A percentile compares a stretch with the other conserved stretches of the same genome.
Conservation (phyloP, 2,113 vertebrate species). For the Jacana jacana region DNA sequence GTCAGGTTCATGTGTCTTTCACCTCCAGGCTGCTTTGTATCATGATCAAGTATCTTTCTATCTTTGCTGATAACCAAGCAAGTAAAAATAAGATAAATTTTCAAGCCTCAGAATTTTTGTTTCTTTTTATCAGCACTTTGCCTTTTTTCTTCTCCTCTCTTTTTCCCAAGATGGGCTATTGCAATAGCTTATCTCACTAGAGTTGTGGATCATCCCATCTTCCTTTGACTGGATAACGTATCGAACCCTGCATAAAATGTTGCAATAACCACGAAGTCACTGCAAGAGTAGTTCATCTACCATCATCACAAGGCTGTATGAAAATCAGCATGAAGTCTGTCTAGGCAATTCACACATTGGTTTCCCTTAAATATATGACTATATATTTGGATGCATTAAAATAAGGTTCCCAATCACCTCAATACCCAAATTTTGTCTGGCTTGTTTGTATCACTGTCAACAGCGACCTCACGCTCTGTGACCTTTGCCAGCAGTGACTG, state of each 20-base stretch:
- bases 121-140: background rate
- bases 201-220: background rate
- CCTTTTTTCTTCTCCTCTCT: too few relatives aligned
- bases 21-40: background rate
- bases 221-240: background rate
- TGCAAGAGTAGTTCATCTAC: background rate
- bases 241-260: background rate
- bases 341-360: background rate
- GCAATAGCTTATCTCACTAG: background rate
- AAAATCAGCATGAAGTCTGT: background rate
- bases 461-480: background rate
- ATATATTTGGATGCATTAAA: accelerated
- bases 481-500: background rate
- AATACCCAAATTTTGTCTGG: background rate
- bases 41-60: background rate
- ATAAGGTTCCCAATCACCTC: accelerated
- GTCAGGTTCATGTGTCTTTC: accelerated
- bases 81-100: background rate
- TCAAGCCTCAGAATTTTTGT: background rate
- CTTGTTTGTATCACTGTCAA: background rate
- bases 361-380: background rate
- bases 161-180: background rate
- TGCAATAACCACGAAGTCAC: background rate
- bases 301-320: background rate
- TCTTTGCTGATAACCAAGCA: background rate